Evolutionary conservation across 2,888 invertebrate species (phyloP).

Genomic region (Scaptomyza flava): DNA sequence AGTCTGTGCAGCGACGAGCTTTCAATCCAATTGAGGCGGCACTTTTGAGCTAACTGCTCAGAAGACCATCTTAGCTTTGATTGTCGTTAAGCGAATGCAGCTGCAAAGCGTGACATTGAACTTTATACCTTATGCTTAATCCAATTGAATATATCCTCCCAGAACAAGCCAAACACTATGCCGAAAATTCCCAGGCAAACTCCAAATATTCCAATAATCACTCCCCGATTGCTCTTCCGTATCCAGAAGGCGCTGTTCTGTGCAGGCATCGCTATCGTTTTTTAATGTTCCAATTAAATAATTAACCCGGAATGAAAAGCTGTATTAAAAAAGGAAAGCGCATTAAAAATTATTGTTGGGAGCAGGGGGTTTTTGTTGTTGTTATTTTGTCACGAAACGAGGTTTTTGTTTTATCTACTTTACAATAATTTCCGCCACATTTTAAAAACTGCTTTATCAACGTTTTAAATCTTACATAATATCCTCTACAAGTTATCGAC

Average conservation of each 20-base stretch:
- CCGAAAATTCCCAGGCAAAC: slow-evolving; percentile 78
- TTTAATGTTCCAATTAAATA: slow-evolving; percentile 5
- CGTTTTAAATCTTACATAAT: neutral
- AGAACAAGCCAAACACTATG: slow-evolving; percentile 83
- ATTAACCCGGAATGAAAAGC: neutral
- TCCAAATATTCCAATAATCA: slow-evolving; percentile 75
- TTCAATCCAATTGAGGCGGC: slow-evolving; percentile 59
- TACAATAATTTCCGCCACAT: neutral
- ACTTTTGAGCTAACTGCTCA: slow-evolving; percentile 52
- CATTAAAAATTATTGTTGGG: slow-evolving; percentile 13
- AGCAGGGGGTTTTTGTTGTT: neutral
- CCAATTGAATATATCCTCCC: slow-evolving; percentile 83
- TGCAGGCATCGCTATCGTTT: slow-evolving; percentile 71
- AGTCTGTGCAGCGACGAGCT: slow-evolving; percentile 39
- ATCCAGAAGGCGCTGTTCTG: slow-evolving; percentile 69
- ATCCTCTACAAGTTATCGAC: neutral
- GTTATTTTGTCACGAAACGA: neutral
- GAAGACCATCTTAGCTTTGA: slow-evolving; percentile 5
- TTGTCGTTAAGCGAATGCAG: slow-evolving; percentile 63
- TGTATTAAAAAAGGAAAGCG: slow-evolving; percentile 16
- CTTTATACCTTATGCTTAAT: slow-evolving; percentile 82
- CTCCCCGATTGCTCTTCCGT: slow-evolving; percentile 66
- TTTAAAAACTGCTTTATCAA: neutral
- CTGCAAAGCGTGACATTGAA: slow-evolving; percentile 35
- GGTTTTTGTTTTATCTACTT: neutral